Base-by-base conservation (phyloP, 2,888 invertebrate species). In the Drosophila kanekoi region DNA sequence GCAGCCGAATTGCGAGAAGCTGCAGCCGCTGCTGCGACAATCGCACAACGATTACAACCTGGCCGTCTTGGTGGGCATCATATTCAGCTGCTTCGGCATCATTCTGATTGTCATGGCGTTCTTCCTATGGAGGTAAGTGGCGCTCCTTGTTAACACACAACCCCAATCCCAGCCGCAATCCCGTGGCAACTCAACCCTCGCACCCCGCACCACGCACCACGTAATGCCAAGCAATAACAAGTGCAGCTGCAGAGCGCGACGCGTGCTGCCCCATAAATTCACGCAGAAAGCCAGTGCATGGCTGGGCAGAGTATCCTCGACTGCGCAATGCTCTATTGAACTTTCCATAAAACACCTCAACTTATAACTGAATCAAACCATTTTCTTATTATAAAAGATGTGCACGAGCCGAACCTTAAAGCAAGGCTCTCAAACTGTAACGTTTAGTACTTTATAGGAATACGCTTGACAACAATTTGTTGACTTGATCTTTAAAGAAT, bases 71-170 rank as follows among this genome's bases (percentile, higher is more conserved):
- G 95, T 95, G 71, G 95, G 95, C 63, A 94, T 95, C 86, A 93
- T 95, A 70, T 96, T 96, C 92, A 95, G 95, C 80, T 94, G 94
- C 73, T 94, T 96, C 81, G 95, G 95, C 67, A 94, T 96, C 64
- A 93, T 96, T 80, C 93, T 96, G 73, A 94, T 95, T 76, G 94
- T 96, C 73, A 93, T 95, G 88, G 95, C 95, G 57, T 94, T 96
- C 91, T 93, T 96, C 78, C 91, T 96, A 49, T 96, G 96, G 96
- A 95, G 95, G 96, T 96, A 93, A 93, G 94, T 92, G 84, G 89
- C 77, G 91, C 69, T 90, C 85, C 77, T 49, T 72, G 73, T 59
- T 38, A 41, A 43, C 49, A 56, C 35, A 14, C 28, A 10, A 10
- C 11, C 11, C 41, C 23, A 4, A 16, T 0, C 13, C 35, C 28